Evolutionary conservation across 2,113 vertebrate species (phyloP).

Genomic region (Murina feae): DNA sequence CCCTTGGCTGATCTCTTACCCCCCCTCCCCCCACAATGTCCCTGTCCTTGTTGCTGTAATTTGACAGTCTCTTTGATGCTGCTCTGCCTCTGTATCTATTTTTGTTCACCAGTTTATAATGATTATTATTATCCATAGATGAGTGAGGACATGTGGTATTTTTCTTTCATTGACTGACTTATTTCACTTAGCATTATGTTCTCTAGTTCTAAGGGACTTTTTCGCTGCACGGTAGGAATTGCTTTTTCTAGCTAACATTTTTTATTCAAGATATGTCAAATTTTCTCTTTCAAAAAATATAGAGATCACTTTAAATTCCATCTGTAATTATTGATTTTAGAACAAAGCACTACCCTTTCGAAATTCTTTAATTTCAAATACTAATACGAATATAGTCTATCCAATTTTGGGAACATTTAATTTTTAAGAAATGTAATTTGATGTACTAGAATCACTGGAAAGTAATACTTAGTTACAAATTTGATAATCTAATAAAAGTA

Average conservation of each 20-base stretch:
- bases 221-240: not conserved
- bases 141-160: no score
- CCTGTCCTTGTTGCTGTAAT: no score
- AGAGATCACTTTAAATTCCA: not conserved
- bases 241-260: not conserved
- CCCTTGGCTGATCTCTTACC: no score
- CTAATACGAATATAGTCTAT: not conserved
- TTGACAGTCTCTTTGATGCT: no score
- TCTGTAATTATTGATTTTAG: not conserved
- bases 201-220: not conserved
- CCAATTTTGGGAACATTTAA: not conserved
- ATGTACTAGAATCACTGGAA: not conserved
- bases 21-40: no score
- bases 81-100: no score
- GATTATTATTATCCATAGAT: no score
- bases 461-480: not conserved
- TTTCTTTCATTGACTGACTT: no score
- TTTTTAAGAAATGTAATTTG: not conserved
- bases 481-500: not conserved
- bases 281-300: not conserved
- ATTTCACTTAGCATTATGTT: no score
- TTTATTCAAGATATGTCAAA: not conserved
- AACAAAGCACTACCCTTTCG: not conserved
- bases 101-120: no score
- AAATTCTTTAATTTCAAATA: no score